Conservation (phyloP, 2,113 vertebrate species). For the Cranoglanis bouderius region DNA sequence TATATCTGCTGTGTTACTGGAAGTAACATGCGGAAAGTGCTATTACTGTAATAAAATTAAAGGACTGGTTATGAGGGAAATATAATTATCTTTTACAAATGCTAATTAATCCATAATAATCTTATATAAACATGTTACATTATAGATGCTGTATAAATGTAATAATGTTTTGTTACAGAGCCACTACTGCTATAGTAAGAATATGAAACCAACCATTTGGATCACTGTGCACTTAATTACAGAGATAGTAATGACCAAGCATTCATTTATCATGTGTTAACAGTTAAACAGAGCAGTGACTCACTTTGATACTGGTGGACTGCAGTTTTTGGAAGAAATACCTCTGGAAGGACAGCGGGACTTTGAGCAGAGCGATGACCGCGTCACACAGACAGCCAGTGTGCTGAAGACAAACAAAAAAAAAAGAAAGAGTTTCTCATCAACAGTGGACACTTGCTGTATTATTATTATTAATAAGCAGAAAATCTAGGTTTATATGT, state of each 20-base stretch:
- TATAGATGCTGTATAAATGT: background rate
- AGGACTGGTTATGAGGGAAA: background rate
- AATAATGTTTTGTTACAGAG: background rate
- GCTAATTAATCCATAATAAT: background rate
- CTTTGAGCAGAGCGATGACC: conserved; percentile 91
- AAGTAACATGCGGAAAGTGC: background rate
- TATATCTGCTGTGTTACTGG: background rate
- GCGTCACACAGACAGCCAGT: conserved; percentile 91
- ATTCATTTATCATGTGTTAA: background rate
- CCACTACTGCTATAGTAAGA: background rate
- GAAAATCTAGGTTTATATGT: background rate
- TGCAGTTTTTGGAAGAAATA: conserved; percentile 99
- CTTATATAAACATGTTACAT: background rate
- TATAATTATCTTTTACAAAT: background rate
- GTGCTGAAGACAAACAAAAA: conserved; percentile 74
- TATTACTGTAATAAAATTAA: background rate
- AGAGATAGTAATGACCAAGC: background rate
- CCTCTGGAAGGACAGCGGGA: conserved; percentile 94
- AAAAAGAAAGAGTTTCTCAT: background rate
- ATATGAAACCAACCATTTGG: background rate
- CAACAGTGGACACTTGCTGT: background rate
- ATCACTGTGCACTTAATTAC: background rate
- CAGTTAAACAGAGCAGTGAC: background rate
- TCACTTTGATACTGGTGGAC: conserved; percentile 97
- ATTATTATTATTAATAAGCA: background rate